Base-by-base conservation (phyloP, 2,888 invertebrate species). In the Ectobius pallidus region DNA sequence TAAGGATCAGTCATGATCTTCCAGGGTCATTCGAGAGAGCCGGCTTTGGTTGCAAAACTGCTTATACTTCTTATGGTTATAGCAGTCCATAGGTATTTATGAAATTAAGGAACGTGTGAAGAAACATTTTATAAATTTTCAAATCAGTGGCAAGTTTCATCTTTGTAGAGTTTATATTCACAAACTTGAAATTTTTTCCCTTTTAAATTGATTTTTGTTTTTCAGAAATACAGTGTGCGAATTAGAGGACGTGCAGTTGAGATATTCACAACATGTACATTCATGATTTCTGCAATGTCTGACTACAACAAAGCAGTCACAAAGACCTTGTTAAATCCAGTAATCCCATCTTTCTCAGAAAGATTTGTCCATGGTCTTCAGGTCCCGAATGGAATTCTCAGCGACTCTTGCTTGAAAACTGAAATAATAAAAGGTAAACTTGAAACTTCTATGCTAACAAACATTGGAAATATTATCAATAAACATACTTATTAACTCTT, bases 231-330 rank as follows among this genome's bases (percentile, higher is more conserved):
- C 80, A 83, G 85, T 22, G 83, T 87, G 70, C 84, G 89, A 77
- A 90, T 89, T 0, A 83, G 91, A 67, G 86, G 88, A 18, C 84
- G 90, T 76, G 91, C 91, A 9, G 88, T 91, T 18, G 88, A 88
- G 78, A 89, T 91, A 42, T 88, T 91, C 27, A 88, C 88, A 71
- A 88, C 89, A 0, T 86, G 90, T 70, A 85, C 88, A 18, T 84
- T 84, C 67, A 81, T 88, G 78, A 86, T 88, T 70, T 84, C 85
- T 14, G 82, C 84, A 20, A 87, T 87, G 79, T 82, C 84, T 34
- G 83, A 85, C 67, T 82, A 84, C 72, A 84, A 88, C 70, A 89
- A 88, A 77, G 84, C 85, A 73, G 86, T 87, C 71, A 86, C 88
- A 69, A 86, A 87, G 67, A 85, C 86, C 55, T 84, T 90, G 78